Percentiles rank a stretch among this genome's conserved stretches.
These are phyloP conservation scores for Hirundo rustica DNA, from an alignment of 2,797 vertebrate species.

Conservation along the genomic window DNA sequence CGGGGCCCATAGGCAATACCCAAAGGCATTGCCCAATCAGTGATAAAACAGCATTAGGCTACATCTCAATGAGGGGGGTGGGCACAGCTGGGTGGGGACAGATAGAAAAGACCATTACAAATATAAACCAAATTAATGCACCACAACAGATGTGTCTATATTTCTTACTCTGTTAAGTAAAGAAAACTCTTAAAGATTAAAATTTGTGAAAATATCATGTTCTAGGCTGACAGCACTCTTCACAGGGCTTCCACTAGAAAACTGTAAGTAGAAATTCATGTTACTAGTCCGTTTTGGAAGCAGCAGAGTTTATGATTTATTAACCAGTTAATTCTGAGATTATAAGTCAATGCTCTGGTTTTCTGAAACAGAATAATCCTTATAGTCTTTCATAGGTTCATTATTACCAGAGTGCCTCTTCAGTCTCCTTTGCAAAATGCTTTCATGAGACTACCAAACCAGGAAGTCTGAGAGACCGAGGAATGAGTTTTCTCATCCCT, in stretches of 20 bases:
- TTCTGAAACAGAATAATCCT: neutral
- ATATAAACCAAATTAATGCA: too few relatives aligned
- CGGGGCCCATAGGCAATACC: too few relatives aligned
- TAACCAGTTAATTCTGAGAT: neutral
- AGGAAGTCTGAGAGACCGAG: neutral
- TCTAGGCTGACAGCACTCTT: neutral
- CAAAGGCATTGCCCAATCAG: too few relatives aligned
- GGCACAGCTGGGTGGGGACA: too few relatives aligned
- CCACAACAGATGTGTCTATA: neutral
- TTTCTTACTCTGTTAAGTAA: neutral
- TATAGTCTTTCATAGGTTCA: neutral
- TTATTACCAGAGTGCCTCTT: neutral
- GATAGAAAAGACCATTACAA: too few relatives aligned
- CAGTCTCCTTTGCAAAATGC: neutral
- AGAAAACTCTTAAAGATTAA: neutral
- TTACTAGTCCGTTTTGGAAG: neutral
- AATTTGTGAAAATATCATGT: neutral
- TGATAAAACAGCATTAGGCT: too few relatives aligned
- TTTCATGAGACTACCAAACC: neutral
- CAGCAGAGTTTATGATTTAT: neutral
- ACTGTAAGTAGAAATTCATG: neutral
- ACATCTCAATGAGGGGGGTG: too few relatives aligned
- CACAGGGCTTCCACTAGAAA: neutral
- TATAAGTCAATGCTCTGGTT: accelerated
- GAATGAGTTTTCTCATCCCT: neutral